phyloP scores from a whole-genome alignment of 2,113 vertebrate genomes.

The Tenrec ecaudatus region DNA sequence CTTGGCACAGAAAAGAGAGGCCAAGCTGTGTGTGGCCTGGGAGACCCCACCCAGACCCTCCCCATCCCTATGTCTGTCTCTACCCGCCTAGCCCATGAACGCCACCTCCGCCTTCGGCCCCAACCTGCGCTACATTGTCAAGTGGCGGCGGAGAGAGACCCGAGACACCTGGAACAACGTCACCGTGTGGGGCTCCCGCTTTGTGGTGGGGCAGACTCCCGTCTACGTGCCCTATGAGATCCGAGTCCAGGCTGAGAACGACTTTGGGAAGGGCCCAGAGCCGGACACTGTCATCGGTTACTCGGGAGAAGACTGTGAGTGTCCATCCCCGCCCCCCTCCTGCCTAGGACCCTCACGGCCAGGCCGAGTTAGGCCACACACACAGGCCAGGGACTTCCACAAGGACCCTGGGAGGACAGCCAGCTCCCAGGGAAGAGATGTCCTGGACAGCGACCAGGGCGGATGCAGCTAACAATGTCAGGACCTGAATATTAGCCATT shows the following conservation, averaged over 20 bases:
- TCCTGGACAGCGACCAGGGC: not conserved
- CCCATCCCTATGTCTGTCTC: conserved; percentile 58
- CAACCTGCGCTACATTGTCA: conserved; percentile 93
- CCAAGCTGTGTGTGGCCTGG: not conserved
- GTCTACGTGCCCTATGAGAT: conserved; percentile 96
- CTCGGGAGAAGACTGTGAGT: conserved; percentile 98
- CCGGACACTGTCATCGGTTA: conserved; percentile 92
- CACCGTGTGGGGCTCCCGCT: conserved; percentile 87
- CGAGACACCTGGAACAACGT: conserved; percentile 91
- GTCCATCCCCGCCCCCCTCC: not conserved
- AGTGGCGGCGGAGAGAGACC: conserved; percentile 91
- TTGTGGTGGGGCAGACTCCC: conserved; percentile 91
- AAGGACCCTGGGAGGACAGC: not conserved
- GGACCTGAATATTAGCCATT: not conserved
- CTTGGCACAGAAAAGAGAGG: not conserved
- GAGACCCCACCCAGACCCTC: not conserved
- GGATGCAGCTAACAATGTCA: rapidly evolving
- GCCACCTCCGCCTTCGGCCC: conserved; percentile 91
- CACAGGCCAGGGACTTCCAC: not conserved
- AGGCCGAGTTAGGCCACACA: not conserved
- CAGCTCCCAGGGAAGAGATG: not conserved
- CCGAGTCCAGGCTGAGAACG: conserved; percentile 94
- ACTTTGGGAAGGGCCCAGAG: conserved; percentile 92
- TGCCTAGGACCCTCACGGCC: rapidly evolving
- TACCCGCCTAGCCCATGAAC: conserved; percentile 88